Evolutionary conservation across 2,797 vertebrate species (phyloP).

Genomic region (Macropodus opercularis): DNA sequence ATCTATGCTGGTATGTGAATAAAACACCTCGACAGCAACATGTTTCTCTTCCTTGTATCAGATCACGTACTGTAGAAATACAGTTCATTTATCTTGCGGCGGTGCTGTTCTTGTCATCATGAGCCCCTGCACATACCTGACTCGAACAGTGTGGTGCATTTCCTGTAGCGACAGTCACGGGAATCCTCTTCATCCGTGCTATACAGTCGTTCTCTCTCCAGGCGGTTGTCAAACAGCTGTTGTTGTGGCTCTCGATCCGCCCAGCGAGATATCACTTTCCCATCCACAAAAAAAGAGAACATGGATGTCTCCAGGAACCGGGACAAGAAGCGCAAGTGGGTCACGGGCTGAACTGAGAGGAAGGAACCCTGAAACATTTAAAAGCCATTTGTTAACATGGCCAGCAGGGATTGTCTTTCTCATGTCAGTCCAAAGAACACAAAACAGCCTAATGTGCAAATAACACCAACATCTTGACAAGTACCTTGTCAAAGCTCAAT

Average conservation of each 20-base stretch:
- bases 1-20: neutral
- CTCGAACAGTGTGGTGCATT: constrained; percentile 89
- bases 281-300: constrained; percentile 97
- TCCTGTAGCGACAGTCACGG: constrained; percentile 87
- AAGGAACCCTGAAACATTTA: constrained; percentile 90
- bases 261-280: constrained; percentile 97
- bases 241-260: constrained; percentile 93
- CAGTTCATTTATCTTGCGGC: neutral
- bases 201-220: constrained; percentile 91
- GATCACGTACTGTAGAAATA: neutral
- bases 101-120: neutral
- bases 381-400: constrained; percentile 6
- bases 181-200: constrained; percentile 87
- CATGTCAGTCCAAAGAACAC: neutral
- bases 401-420: neutral
- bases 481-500: constrained; percentile 97
- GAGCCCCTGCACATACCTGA: constrained; percentile 82
- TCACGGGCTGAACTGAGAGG: constrained; percentile 92
- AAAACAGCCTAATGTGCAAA: neutral
- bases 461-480: constrained; percentile 26
- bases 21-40: neutral
- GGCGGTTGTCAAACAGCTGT: constrained; percentile 92
- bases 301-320: constrained; percentile 99
- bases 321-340: constrained; percentile 93
- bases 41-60: neutral